Conservation (phyloP, 2,888 invertebrate genomes). For the Hyposoter dolosus region DNA sequence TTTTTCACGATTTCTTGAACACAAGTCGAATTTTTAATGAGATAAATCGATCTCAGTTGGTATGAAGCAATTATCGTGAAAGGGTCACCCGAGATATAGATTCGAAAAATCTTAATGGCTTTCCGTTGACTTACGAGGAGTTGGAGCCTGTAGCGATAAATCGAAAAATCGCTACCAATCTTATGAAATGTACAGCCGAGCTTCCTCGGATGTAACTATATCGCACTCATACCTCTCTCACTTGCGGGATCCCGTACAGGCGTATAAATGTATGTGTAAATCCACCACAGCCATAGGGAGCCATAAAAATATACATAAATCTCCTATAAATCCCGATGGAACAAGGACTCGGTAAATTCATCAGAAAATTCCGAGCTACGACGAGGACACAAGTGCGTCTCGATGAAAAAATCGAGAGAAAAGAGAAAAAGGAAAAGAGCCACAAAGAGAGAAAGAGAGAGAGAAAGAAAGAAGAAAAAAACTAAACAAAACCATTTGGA, state of each 20-base stretch:
- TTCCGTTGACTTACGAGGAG: constrained; percentile 17
- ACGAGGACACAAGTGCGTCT: constrained; percentile 23
- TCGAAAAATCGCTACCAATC: constrained; percentile 36
- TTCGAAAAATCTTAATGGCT: constrained; percentile 57
- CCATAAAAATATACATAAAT: constrained; percentile 29
- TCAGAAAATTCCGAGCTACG: constrained; percentile 50
- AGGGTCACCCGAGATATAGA: constrained; percentile 38
- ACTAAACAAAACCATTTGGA: constrained; percentile 22
- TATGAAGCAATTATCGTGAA: constrained; percentile 53
- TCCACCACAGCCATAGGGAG: not conserved
- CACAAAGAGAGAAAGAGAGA: not conserved
- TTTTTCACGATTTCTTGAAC: not conserved
- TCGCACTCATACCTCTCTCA: constrained; percentile 8
- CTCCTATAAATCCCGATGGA: constrained; percentile 34
- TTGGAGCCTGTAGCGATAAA: constrained; percentile 30
- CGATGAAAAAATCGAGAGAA: constrained; percentile 8
- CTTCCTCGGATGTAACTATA: constrained; percentile 31
- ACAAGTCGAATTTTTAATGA: not conserved
- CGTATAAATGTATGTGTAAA: not conserved
- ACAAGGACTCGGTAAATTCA: constrained; percentile 51
- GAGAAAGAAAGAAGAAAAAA: not conserved
- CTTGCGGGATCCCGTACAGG: constrained; percentile 18
- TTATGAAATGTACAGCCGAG: constrained; percentile 12
- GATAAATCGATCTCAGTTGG: constrained; percentile 16
- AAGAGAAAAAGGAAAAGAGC: not conserved